Percentiles rank a stretch among this genome's conserved stretches.
Conservation (phyloP, 2,113 vertebrate species). For the Naja naja region DNA sequence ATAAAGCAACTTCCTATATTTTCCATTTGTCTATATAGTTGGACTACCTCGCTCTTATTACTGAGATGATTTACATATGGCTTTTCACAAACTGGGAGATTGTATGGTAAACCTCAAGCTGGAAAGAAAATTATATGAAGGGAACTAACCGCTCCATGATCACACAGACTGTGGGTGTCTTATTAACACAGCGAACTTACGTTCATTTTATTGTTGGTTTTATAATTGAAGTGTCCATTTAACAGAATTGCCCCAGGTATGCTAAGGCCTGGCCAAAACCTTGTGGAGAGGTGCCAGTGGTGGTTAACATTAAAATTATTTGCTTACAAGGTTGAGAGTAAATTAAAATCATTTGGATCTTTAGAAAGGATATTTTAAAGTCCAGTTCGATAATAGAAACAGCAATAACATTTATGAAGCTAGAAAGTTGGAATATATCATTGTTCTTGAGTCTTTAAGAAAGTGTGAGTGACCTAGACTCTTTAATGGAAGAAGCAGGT, state of each 20-base stretch:
- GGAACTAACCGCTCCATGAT: neutral
- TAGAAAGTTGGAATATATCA: neutral
- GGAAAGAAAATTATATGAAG: neutral
- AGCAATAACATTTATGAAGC: neutral
- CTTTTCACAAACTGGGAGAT: neutral
- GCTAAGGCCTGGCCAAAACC: neutral
- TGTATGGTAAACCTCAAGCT: neutral
- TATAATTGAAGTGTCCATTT: neutral
- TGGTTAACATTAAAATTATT: neutral
- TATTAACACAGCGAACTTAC: neutral
- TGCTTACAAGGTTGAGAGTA: neutral
- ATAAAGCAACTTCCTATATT: neutral
- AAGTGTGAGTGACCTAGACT: neutral
- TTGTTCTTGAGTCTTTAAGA: neutral
- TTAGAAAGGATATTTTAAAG: neutral
- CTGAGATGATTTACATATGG: neutral
- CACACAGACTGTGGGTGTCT: neutral
- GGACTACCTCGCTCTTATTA: neutral
- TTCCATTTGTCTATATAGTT: neutral
- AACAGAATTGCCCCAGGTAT: neutral
- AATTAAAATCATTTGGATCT: neutral
- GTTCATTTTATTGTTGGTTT: neutral
- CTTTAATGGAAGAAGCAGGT: neutral
- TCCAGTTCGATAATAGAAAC: neutral
- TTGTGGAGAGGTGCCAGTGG: neutral